Evolutionary conservation across 2,113 vertebrate species (phyloP).

Genomic region (Dipodomys stephensi): DNA sequence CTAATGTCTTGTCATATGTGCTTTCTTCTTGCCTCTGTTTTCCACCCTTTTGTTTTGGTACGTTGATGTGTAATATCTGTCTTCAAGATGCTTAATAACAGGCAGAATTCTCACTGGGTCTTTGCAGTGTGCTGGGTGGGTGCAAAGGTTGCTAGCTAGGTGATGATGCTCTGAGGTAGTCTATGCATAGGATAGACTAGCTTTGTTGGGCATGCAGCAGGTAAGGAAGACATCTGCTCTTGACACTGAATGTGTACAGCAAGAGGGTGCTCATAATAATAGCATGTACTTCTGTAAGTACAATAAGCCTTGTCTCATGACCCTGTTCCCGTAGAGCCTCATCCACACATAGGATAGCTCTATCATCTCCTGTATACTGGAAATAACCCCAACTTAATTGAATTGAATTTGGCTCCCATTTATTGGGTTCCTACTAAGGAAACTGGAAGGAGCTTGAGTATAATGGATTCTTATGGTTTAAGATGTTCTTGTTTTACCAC

Average conservation of each 20-base stretch:
- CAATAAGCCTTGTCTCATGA: not conserved
- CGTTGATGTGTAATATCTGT: not conserved
- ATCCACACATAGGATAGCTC: not conserved
- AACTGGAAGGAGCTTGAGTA: not conserved
- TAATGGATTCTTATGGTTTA: conserved; percentile 53
- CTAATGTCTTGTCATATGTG: not conserved
- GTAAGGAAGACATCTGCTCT: not conserved
- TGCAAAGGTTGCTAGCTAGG: not conserved
- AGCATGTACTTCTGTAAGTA: not conserved
- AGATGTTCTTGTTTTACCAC: conserved; percentile 36
- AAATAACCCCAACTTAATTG: conserved; percentile 7
- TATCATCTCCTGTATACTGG: not conserved
- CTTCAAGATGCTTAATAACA: not conserved
- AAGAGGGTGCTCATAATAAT: not conserved
- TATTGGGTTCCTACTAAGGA: conserved; percentile 43
- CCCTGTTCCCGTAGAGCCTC: not conserved
- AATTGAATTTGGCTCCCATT: conserved; percentile 31
- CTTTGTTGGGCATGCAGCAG: not conserved
- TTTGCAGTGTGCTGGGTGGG: too few species aligned
- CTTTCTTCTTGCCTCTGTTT: not conserved
- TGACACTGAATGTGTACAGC: not conserved
- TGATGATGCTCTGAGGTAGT: not conserved
- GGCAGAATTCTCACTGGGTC: not conserved
- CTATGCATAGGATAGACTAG: not conserved
- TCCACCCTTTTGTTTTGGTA: not conserved